phyloP scores from a whole-genome alignment of 2,113 vertebrate genomes.

The Phycodurus eques region DNA sequence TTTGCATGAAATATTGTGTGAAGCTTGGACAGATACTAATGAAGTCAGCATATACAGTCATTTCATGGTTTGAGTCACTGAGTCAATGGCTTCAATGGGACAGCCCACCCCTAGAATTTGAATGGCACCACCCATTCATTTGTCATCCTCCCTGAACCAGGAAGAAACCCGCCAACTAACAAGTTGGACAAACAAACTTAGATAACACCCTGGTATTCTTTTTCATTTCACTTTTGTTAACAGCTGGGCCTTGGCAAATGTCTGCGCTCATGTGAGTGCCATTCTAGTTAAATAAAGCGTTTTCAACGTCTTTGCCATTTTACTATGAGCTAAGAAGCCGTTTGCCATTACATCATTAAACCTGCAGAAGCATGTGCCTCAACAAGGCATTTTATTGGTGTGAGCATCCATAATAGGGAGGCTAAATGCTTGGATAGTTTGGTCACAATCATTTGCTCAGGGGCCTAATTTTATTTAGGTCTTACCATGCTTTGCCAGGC shows the following conservation, averaged over 20 bases:
- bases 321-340: not conserved
- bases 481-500: conserved; percentile 27
- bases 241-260: not conserved
- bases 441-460: conserved; percentile 27
- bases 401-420: not conserved
- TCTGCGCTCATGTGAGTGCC: not conserved
- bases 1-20: no score
- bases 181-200: no score
- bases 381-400: conserved; percentile 3
- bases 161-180: no score
- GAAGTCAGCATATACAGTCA: no score
- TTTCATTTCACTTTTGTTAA: no score
- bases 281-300: not conserved
- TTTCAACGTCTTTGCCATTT: not conserved
- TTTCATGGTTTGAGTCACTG: no score
- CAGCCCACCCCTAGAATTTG: no score
- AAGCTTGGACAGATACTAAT: no score
- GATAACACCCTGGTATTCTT: no score
- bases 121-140: no score
- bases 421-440: conserved; percentile 13
- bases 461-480: conserved; percentile 27
- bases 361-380: not conserved
- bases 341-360: not conserved
- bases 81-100: no score
- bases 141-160: no score